Conservation (phyloP, 2,888 invertebrate genomes). For the Drosophila eohydei region DNA sequence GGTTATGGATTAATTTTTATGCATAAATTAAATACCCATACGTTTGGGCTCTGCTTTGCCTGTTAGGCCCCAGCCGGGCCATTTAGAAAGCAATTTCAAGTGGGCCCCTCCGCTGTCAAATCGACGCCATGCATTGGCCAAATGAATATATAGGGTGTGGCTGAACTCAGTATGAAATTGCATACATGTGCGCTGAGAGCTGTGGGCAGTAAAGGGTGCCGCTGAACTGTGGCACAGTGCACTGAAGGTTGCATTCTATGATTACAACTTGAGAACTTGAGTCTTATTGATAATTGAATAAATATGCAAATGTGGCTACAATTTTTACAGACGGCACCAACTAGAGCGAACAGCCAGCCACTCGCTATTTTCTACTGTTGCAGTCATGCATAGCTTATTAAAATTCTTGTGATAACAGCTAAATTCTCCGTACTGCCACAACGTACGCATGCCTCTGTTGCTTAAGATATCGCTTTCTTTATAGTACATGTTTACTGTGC, state of each 20-base stretch:
- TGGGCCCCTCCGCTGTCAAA: constrained; percentile 38
- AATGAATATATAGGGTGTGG: constrained; percentile 62
- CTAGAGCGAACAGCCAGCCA: not conserved
- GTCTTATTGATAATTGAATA: constrained; percentile 22
- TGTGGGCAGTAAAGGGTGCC: not conserved
- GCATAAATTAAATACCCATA: constrained; percentile 78
- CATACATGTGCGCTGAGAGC: constrained; percentile 15
- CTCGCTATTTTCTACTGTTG: not conserved
- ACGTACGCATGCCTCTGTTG: constrained; percentile 9
- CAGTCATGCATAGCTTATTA: not conserved
- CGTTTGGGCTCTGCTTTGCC: constrained; percentile 38
- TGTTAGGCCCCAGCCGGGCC: constrained; percentile 35
- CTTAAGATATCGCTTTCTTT: constrained; percentile 25
- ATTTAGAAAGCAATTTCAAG: constrained; percentile 78
- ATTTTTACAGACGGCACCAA: constrained; percentile 6
- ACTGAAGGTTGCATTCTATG: constrained; percentile 8
- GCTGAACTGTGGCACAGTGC: constrained; percentile 39
- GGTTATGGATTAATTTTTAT: constrained; percentile 79
- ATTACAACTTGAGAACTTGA: constrained; percentile 18
- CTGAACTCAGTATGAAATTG: constrained; percentile 23
- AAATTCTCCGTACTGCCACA: not conserved
- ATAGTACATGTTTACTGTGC: constrained; percentile 16
- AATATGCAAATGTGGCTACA: constrained; percentile 8
- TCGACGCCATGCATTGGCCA: constrained; percentile 16
- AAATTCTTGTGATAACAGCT: constrained; percentile 22